Base-by-base conservation (phyloP, 2,888 invertebrate species). In the Leptinotarsa peninsularis region DNA sequence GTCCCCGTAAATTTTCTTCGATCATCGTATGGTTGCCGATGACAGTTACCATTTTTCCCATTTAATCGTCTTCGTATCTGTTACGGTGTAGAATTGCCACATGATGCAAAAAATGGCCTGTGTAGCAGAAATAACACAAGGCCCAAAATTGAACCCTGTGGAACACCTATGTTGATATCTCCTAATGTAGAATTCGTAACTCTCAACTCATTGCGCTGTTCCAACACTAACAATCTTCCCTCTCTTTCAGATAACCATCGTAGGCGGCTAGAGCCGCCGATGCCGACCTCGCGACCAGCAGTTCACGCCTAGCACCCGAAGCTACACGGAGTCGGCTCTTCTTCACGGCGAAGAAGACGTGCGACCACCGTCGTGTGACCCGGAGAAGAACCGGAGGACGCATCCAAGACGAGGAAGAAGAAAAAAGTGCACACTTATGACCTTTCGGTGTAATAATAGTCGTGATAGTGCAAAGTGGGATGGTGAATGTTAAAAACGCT, bases 241-340 rank as follows among this genome's bases (percentile, higher is more conserved):
- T 23, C 33, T 58, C 58, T 23, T 58, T 58, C 23, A 58, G 58
- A 58, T 23, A 33, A 2, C 33, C 10, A 33, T 21, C 23, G 23
- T 23, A 18, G 18, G 23, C 14, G 21, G 23, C 54, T 18, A n/a
- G n/a, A 54, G 2, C 54, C 21, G 58, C 58, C 15, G 49, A 67
- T 21, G 23, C 14, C 50, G 67, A 49, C 52, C 5, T 33, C 67
- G 27, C 27, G 33, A 43, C 18, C 43, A 7, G 3, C 63, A 63
- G 72, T 78, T 79, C 76, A 81, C 81, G 81, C 81, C 81, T 80
- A 83, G 73, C 81, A 80, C 81, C 81, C 33, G 71, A 72, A 78
- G 81, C 77, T 75, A 73, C 33, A 27, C 33, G 23, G 21, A 23
- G 13, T 15, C 21, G 17, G 23, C 14, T 60, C 43, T 43, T 63